Evolutionary conservation across 1,140 invertebrate species (phyloP).

Genomic region (Drosophila ananassae): DNA sequence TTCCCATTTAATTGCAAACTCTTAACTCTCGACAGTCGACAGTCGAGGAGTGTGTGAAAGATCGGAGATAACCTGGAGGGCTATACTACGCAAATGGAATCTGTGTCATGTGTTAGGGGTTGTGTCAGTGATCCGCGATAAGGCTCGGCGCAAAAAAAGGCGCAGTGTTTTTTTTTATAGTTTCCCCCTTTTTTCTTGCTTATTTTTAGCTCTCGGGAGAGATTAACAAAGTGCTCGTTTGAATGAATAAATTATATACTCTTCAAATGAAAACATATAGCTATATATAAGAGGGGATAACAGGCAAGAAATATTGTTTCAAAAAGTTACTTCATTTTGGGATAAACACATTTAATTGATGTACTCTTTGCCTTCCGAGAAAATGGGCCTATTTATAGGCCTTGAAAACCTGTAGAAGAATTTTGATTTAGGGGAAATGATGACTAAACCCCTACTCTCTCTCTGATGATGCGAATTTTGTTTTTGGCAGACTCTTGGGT

Average conservation of each 20-base stretch:
- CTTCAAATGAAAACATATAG: not conserved
- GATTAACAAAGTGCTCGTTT: not conserved
- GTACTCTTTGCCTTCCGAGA: constrained; percentile 7
- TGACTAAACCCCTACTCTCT: constrained; percentile 1
- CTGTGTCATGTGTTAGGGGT: constrained; percentile 4
- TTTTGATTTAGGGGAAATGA: not conserved
- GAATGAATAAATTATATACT: not conserved
- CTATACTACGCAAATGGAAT: constrained; percentile 3
- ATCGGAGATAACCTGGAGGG: constrained; percentile 36
- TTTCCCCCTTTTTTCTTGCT: not conserved
- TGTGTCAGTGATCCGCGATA: constrained; percentile 6
- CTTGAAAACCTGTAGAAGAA: no score
- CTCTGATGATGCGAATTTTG: not conserved
- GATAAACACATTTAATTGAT: constrained; percentile 7
- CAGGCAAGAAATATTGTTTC: not conserved
- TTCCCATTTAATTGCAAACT: constrained; percentile 14
- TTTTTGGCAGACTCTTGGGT: no score
- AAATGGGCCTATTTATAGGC: not conserved
- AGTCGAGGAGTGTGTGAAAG: constrained; percentile 21
- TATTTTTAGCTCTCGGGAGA: not conserved
- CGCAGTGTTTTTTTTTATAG: not conserved
- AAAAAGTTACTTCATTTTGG: not conserved
- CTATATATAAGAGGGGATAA: not conserved
- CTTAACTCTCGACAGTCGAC: not conserved
- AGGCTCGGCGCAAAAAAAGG: not conserved